Evolutionary conservation across 2,113 vertebrate species (phyloP).

Genomic region (Stigmatopora argus): DNA sequence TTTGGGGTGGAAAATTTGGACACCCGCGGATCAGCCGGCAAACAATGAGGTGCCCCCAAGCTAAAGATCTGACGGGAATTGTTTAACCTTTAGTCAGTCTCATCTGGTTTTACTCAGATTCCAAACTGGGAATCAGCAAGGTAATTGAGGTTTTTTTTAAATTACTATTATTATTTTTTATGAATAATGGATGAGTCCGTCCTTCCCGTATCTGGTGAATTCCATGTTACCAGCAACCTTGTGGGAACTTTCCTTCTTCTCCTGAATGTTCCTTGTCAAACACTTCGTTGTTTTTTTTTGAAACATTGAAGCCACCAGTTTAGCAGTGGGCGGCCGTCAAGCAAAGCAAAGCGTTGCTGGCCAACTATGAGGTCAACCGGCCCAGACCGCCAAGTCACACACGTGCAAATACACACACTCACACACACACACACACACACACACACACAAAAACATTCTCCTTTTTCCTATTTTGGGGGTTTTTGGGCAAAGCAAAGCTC

Average conservation of each 20-base stretch:
- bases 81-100: conserved; percentile 33
- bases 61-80: conserved; percentile 18
- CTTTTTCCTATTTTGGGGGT: background rate
- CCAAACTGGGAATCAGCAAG: conserved; percentile 21
- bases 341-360: conserved; percentile 25
- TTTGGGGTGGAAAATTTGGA: too few species aligned
- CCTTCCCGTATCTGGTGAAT: conserved; percentile 13
- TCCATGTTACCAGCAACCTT: conserved; percentile 3
- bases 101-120: conserved; percentile 34
- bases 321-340: conserved; percentile 40
- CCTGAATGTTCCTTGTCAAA: background rate
- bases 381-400: conserved; percentile 34
- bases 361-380: conserved; percentile 63
- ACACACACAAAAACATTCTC: background rate
- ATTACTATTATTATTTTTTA: too few species aligned
- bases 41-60: conserved; percentile 13
- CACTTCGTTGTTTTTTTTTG: conserved; percentile 23
- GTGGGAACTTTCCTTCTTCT: conserved; percentile 28
- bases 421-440: background rate
- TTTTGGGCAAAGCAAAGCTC: too few species aligned
- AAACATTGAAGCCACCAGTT: conserved; percentile 45
- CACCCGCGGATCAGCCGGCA: too few species aligned
- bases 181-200: conserved; percentile 56
- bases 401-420: conserved; percentile 4
- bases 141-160: conserved; percentile 21